These are phyloP conservation scores for Poecile montanus DNA, from an alignment of 2,797 vertebrate species.

Conservation along the genomic window DNA sequence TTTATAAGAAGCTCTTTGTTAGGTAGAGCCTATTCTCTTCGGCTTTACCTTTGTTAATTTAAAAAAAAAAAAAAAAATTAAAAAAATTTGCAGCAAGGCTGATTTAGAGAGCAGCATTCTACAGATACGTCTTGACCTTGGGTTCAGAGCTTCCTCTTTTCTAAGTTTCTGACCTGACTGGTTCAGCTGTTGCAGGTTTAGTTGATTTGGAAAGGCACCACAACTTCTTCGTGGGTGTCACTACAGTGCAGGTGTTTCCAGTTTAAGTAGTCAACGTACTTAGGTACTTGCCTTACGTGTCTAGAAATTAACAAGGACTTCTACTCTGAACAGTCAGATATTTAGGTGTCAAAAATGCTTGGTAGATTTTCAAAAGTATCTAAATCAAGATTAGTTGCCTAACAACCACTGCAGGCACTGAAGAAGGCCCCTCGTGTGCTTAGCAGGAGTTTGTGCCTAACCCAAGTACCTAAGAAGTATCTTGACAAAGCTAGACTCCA, in stretches of 20 bases:
- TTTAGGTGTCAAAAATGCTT: slow-evolving; percentile 13
- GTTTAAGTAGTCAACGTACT: background rate
- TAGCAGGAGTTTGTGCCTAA: background rate
- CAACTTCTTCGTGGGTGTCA: background rate
- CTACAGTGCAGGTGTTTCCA: background rate
- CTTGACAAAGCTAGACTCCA: background rate
- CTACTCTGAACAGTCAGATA: background rate
- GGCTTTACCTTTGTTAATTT: background rate
- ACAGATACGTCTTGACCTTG: accelerated
- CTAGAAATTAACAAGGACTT: background rate
- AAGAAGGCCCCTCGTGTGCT: background rate
- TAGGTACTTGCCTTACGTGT: background rate
- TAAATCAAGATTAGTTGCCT: slow-evolving; percentile 29
- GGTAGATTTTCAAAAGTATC: background rate
- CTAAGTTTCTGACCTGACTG: background rate
- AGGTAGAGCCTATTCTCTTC: background rate
- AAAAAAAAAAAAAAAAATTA: background rate
- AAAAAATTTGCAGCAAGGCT: accelerated
- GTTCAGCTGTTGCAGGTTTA: background rate
- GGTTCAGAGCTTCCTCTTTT: background rate
- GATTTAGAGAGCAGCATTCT: accelerated
- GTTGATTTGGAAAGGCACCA: background rate
- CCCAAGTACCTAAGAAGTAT: background rate
- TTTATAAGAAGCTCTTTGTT: background rate
- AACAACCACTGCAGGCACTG: background rate